Base-by-base conservation (phyloP, 1,140 invertebrate genomes). In the Microplitis demolitor region DNA sequence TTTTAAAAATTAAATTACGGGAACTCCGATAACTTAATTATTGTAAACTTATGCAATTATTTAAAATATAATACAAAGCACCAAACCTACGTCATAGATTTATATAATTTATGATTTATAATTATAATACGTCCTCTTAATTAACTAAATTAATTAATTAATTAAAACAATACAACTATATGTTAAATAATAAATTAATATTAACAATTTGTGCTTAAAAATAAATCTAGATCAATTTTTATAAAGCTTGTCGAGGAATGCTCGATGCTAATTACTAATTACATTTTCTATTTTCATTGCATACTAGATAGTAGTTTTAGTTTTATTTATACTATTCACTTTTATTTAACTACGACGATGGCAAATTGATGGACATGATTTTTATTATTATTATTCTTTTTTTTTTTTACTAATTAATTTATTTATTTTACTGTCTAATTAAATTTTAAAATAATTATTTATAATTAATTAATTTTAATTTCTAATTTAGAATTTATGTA, bases 1-100 rank as follows among this genome's bases (percentile, higher is more conserved):
- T 35, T 11, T 9, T 16, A 4, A 71, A 69, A 60, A 54, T 58
- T 61, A 0, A 54, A 58, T 2, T 13, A 34, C 11, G 6, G 50
- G 66, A 63, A 31, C 61, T 39, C 9, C n/a, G 11, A 63, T 34
- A n/a, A 60, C 24, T 24, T 24, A 24, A 24, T 24, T 24, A 24
- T 24, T 24, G 33, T 39, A 14, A 37, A 4, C 13, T 50, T 61
- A 60, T 67, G n/a, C 39, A 37, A 51, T 61, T 62, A 8, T 50
- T 71, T 51, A 67, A 69, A 74, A 64, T 81, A 81, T 81, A 9
- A 79, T 82, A 79, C 74, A 80, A 80, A 80, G 80, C 80, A 82
- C 79, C 80, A 80, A 76, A 68, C 62, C 60, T 75, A 75, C 62
- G 67, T 56, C 71, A 72, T 66, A 14, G 45, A 51, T 53, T 74